Evolutionary conservation across 2,797 vertebrate genomes (phyloP), one percentile per base, ranked within the genome.

Genomic region (Chelmon rostratus): DNA sequence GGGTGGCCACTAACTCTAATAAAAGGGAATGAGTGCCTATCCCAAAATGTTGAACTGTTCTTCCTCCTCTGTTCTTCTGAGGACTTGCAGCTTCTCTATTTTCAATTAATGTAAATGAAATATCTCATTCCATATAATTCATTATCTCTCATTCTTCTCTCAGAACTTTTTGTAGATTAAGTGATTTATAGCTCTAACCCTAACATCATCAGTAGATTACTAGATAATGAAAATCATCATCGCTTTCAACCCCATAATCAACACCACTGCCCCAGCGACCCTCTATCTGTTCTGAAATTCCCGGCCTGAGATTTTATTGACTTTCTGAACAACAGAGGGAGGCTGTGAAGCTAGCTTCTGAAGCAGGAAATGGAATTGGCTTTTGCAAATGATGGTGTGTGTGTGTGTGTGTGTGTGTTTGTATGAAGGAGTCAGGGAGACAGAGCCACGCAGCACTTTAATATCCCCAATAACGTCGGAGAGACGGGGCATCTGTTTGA

Each of bases 401-500:
- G 68, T 86, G 56, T 75, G 33, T 73, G 53, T 59, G 57, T 59
- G 70, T 75, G 68, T 67, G 74, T 78, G 82, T 89, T 79, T 89
- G 68, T 75, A 70, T 89, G 85, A 76, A 71, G 73, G 75, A 87
- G 76, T 63, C 68, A 73, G 81, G 68, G 63, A 88, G 85, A 87
- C 75, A 68, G 72, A 87, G 74, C 66, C 73, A 76, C 40, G 58
- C 83, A 54, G 85, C 75, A 68, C 79, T 91, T 84, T 86, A 90
- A 92, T 91, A 90, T 86, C 75, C 63, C 86, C 84, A 73, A 87
- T 88, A 89, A 87, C 23, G 19, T 15, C 11, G 66, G 66, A 68
- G 76, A 89, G 88, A 84, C 28, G 56, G 80, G 79, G 87, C 88
- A 84, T 91, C 90, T 91, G 89, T 86, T 88, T 82, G 85, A 90